Evolutionary conservation across 2,113 vertebrate genomes (phyloP).

Genomic region (Crotalus horridus): DNA sequence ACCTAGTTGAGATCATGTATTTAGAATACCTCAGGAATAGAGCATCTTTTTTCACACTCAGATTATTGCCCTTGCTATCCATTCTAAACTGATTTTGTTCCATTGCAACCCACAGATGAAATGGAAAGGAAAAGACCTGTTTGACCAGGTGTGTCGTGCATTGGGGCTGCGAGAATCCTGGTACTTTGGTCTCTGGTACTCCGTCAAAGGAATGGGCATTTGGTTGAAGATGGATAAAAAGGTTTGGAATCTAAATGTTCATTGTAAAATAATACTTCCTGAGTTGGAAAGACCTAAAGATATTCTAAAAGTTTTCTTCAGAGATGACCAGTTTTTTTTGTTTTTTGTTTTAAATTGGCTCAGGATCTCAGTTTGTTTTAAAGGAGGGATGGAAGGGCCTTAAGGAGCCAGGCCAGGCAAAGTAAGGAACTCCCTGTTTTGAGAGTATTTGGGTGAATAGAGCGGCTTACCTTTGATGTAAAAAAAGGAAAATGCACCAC

Average conservation of each 20-base stretch:
- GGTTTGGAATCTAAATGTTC: constrained; percentile 62
- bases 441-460: neutral
- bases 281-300: neutral
- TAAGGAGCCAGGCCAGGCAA: neutral
- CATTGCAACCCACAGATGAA: constrained; percentile 74
- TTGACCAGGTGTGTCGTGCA: constrained; percentile 86
- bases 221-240: constrained; percentile 91
- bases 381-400: neutral
- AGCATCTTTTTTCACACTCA: neutral
- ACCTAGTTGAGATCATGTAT: neutral
- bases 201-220: constrained; percentile 82
- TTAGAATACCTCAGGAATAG: neutral
- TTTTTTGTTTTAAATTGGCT: neutral
- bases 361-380: neutral
- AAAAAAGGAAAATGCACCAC: neutral
- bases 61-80: too few relatives aligned
- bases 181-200: constrained; percentile 90
- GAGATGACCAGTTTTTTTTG: neutral
- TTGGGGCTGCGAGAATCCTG: constrained; percentile 88
- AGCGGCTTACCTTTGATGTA: neutral
- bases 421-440: neutral
- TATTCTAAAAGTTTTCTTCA: neutral
- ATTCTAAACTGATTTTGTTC: neutral
- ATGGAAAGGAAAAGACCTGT: constrained; percentile 93
- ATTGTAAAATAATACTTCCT: neutral